A percentile compares a stretch with the other conserved stretches of the same genome.
Evolutionary conservation across 2,888 invertebrate species (phyloP).

Genomic region (Lathronympha strigana): DNA sequence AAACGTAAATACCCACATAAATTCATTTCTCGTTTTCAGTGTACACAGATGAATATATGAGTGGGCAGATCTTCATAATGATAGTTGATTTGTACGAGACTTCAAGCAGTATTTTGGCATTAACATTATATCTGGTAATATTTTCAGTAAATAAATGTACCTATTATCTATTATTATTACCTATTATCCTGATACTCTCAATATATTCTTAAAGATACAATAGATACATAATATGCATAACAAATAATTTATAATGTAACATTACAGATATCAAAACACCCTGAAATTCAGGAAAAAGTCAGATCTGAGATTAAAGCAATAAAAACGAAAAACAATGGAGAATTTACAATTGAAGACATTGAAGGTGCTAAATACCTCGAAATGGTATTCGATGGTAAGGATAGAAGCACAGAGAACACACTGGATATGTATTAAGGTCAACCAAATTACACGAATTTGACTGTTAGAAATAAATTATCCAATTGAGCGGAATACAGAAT

Average conservation of each 20-base stretch:
- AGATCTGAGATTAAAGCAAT: constrained; percentile 17
- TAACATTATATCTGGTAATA: constrained; percentile 17
- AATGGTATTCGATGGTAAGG: constrained; percentile 26
- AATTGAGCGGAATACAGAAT: neutral
- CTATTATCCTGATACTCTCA: neutral
- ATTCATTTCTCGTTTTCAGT: constrained; percentile 11
- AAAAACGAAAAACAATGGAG: constrained; percentile 9
- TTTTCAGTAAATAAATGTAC: no score
- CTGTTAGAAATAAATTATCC: neutral
- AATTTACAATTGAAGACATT: constrained; percentile 24
- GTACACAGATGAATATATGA: constrained; percentile 25
- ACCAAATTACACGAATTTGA: neutral
- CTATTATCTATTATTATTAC: neutral
- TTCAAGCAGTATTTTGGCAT: constrained; percentile 17
- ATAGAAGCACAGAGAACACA: no score
- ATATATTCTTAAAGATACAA: neutral
- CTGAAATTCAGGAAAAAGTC: constrained; percentile 30
- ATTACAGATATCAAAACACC: constrained; percentile 24
- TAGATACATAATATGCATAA: neutral
- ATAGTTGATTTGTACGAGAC: constrained; percentile 33
- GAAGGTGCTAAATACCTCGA: constrained; percentile 34
- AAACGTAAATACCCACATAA: no score
- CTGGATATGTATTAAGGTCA: neutral
- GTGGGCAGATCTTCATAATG: constrained; percentile 20
- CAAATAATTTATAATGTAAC: neutral